Base-by-base conservation (phyloP, 2,888 invertebrate genomes). In the Epistrophe grossulariae region DNA sequence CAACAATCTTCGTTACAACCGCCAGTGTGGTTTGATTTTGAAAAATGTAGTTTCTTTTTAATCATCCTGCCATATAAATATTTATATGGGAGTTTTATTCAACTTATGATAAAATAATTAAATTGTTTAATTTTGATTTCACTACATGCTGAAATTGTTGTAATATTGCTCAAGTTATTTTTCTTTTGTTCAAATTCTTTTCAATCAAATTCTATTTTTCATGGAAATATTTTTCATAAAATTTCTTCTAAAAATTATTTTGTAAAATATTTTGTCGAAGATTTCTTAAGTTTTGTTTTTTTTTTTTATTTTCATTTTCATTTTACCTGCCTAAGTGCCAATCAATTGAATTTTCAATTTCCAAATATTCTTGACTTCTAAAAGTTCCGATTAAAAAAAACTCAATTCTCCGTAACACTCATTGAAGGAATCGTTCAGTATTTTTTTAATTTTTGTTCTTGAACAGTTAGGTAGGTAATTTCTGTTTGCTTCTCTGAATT, bases 401-500 rank as follows among this genome's bases (percentile, higher is more conserved):
- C 0, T 1, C 1, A 50, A 50, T 19, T 50, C 4, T 10, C 19
- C 48, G 10, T 50, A 10, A 50, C 4, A 50, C 5, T 19, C 19
- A 50, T 50, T 50, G 17, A 3, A 10, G 17, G 4, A 17, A 48
- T 10, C 10, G 10, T 48, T 19, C 19, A 50, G n/a, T 19, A 4
- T 19, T 48, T 10, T 1, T n/a, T 43, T 35, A n/a, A 0, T n/a
- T 50, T 17, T 59, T 59, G 6, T 35, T 59, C 4, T 35, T 10
- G 7, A 13, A 48, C 5, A 66, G 48, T 48, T 13, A 17, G 24
- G 48, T 13, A 17, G 24, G 48, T 31, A 17, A 66, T 66, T 66
- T 48, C 11, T 31, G 4, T 35, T 60, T 17, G 6, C n/a, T 64
- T 64, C 64, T 64, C 13, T 28, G 45, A 45, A 48, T 66, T 48